phyloP scores from a whole-genome alignment of 2,797 vertebrate genomes.

The Gymnothorax reevesii region DNA sequence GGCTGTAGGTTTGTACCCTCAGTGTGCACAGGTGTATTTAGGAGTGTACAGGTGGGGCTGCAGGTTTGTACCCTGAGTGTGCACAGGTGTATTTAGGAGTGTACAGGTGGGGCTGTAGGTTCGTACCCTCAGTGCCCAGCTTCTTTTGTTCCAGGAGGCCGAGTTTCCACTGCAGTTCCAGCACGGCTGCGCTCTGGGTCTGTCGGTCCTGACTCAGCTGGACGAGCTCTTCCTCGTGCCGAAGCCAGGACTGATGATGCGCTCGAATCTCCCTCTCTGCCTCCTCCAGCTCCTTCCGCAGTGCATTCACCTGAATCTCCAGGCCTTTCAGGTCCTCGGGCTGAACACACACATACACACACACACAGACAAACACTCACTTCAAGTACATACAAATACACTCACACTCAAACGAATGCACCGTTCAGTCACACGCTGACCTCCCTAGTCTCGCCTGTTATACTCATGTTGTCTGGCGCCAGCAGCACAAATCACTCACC shows the following conservation, averaged over 20 bases:
- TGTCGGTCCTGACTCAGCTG: slow-evolving; percentile 71
- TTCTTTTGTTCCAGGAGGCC: slow-evolving; percentile 82
- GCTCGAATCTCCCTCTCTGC: slow-evolving; percentile 41
- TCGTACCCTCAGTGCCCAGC: slow-evolving; percentile 77
- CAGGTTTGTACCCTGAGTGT: slow-evolving; percentile 72
- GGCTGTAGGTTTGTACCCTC: slow-evolving; percentile 69
- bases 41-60: background rate
- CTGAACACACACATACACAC: slow-evolving; percentile 59
- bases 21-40: slow-evolving; percentile 51
- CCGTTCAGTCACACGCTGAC: no score
- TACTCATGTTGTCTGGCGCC: no score
- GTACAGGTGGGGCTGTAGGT: background rate
- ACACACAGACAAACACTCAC: background rate
- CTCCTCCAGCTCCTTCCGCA: slow-evolving; percentile 74
- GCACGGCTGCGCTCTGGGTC: slow-evolving; percentile 63
- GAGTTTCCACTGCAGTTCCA: slow-evolving; percentile 67
- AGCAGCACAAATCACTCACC: no score
- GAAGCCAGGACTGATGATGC: slow-evolving; percentile 79
- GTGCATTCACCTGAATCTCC: slow-evolving; percentile 74
- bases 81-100: slow-evolving; percentile 44
- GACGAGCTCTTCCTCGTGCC: slow-evolving; percentile 79
- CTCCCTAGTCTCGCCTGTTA: no score
- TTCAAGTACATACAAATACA: background rate
- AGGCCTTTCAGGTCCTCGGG: slow-evolving; percentile 83
- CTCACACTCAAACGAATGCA: background rate